phyloP scores from a whole-genome alignment of 2,797 vertebrate species.

The Enteromius argenteus region DNA sequence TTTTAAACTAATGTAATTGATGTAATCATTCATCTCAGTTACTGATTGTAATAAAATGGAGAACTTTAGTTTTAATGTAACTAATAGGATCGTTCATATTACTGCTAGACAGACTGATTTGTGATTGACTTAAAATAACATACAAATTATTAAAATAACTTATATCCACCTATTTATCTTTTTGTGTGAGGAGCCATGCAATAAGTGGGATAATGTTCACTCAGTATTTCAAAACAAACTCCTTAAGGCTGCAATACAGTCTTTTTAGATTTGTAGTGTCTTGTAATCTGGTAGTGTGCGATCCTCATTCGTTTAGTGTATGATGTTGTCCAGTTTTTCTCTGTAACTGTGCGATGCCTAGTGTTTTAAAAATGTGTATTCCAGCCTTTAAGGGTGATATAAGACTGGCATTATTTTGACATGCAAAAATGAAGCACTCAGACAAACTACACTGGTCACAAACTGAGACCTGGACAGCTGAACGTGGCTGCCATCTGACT shows the following conservation, averaged over 20 bases:
- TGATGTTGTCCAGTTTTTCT: neutral
- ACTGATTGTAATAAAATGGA: neutral
- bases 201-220: neutral
- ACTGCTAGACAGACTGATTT: neutral
- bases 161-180: neutral
- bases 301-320: neutral
- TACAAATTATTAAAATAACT: neutral
- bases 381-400: neutral
- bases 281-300: neutral
- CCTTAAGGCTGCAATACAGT: slow-evolving; percentile 2
- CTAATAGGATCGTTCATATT: neutral
- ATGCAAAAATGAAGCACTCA: slow-evolving; percentile 38
- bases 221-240: neutral
- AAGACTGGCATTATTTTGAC: neutral
- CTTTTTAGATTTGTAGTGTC: neutral
- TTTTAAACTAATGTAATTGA: neutral
- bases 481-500: slow-evolving; percentile 60
- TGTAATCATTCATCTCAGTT: neutral
- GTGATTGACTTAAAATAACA: neutral
- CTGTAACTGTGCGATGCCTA: neutral
- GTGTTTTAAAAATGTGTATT: neutral
- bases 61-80: neutral
- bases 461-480: slow-evolving; percentile 65
- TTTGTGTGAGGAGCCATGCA: neutral
- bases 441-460: slow-evolving; percentile 37